Evolutionary conservation across 2,888 invertebrate genomes (phyloP).

Genomic region (Temnothorax rugatulus): DNA sequence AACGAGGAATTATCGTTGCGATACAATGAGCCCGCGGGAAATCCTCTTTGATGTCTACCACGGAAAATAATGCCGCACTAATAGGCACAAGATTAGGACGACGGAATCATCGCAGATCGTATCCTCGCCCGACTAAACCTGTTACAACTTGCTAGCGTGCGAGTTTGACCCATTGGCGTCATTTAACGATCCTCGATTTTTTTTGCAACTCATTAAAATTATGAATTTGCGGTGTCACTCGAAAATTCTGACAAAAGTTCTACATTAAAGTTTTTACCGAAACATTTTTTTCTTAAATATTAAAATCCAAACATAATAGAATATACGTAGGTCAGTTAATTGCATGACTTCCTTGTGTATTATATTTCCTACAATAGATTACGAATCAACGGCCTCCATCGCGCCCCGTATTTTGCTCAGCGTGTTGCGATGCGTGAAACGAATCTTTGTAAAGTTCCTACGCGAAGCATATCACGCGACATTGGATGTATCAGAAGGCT

Average conservation of each 20-base stretch:
- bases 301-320: not conserved
- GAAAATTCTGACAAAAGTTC: not conserved
- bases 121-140: conserved; percentile 33
- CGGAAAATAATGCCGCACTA: conserved; percentile 84
- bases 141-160: conserved; percentile 48
- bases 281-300: not conserved
- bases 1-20: conserved; percentile 86
- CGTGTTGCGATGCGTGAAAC: conserved; percentile 61
- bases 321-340: not conserved
- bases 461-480: conserved; percentile 71
- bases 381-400: conserved; percentile 29
- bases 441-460: conserved; percentile 61
- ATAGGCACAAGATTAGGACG: conserved; percentile 82
- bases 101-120: conserved; percentile 40
- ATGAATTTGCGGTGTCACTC: not conserved
- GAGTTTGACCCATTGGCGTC: conserved; percentile 22
- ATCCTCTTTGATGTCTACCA: conserved; percentile 85
- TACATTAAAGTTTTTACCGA: not conserved
- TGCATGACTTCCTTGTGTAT: not conserved
- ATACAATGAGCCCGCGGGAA: conserved; percentile 82
- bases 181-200: conserved; percentile 1
- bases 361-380: not conserved
- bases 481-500: conserved; percentile 84
- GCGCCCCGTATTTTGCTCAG: not conserved
- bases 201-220: conserved; percentile 1